Conservation (phyloP, 2,888 invertebrate species). For the Melieria omissa region DNA sequence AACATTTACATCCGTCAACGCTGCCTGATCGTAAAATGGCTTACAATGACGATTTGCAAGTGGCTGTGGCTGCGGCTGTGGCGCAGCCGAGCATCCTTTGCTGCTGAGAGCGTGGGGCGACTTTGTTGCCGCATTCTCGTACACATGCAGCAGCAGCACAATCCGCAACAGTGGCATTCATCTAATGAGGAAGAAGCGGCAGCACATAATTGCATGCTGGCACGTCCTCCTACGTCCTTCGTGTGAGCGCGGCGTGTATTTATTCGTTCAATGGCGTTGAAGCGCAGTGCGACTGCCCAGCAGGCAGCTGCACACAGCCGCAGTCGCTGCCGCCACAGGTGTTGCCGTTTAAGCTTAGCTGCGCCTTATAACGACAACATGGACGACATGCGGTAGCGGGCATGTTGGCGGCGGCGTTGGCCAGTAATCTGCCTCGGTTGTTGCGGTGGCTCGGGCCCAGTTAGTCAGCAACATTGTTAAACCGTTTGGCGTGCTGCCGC, state of each 20-base stretch:
- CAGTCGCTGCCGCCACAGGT: not conserved
- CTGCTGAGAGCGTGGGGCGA: not conserved
- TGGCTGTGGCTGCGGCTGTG: not conserved
- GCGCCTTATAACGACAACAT: too few relatives aligned
- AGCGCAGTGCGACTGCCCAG: not conserved
- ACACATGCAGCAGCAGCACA: not conserved
- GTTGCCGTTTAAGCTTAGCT: too few relatives aligned
- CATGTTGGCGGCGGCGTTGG: too few relatives aligned
- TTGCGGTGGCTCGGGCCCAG: not conserved
- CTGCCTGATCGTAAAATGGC: conserved; percentile 10
- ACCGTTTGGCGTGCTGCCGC: too few relatives aligned
- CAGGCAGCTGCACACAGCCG: not conserved
- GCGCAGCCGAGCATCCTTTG: too few relatives aligned
- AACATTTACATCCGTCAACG: conserved; percentile 58
- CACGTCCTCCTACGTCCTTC: not conserved
- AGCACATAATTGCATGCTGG: not conserved
- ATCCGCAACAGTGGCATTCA: not conserved
- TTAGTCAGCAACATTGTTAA: not conserved
- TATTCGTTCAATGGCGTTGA: not conserved
- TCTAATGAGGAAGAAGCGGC: not conserved
- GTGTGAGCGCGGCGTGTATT: not conserved
- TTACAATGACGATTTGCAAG: not conserved
- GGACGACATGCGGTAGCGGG: too few relatives aligned
- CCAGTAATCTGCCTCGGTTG: not conserved
- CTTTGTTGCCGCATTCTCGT: not conserved